A percentile compares a stretch with the other conserved stretches of the same genome.
phyloP scores from a whole-genome alignment of 2,797 vertebrate species.

The Sebastes minor region DNA sequence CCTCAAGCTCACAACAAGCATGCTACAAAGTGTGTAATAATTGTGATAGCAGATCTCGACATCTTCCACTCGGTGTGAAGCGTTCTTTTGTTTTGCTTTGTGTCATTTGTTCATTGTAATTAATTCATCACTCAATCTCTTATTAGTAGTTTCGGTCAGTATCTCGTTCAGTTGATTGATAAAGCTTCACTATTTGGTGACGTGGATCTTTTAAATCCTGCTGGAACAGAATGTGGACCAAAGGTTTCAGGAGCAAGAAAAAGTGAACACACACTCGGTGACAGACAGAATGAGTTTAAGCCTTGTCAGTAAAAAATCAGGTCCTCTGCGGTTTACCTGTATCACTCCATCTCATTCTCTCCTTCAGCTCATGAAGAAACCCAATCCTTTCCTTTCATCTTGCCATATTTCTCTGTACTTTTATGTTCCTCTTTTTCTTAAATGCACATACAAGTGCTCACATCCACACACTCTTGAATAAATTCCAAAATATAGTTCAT shows the following conservation, averaged over 20 bases:
- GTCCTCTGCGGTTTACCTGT: not conserved
- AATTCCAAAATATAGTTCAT: not conserved
- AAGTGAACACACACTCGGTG: not conserved
- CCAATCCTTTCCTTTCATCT: not conserved
- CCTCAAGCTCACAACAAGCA: not conserved
- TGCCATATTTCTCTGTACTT: not conserved
- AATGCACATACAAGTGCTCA: constrained; percentile 5
- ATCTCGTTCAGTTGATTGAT: constrained; percentile 17
- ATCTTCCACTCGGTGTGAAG: not conserved
- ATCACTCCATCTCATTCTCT: constrained; percentile 7
- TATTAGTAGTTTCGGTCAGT: not conserved
- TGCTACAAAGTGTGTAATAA: not conserved
- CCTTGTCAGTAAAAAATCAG: not conserved
- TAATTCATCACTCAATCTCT: not conserved
- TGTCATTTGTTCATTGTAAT: constrained; percentile 1
- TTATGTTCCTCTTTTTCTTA: not conserved
- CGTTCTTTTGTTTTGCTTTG: not conserved
- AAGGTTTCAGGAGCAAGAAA: not conserved
- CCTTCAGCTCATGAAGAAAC: not conserved
- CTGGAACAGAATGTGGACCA: not conserved
- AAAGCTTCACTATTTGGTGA: constrained; percentile 3
- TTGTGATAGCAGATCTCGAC: not conserved
- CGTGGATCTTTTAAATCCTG: not conserved
- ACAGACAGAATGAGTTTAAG: not conserved
- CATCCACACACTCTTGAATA: not conserved